Evolutionary conservation across 1,140 invertebrate genomes (phyloP), one percentile per base, ranked within the genome.

Genomic region (Hyphantria cunea): DNA sequence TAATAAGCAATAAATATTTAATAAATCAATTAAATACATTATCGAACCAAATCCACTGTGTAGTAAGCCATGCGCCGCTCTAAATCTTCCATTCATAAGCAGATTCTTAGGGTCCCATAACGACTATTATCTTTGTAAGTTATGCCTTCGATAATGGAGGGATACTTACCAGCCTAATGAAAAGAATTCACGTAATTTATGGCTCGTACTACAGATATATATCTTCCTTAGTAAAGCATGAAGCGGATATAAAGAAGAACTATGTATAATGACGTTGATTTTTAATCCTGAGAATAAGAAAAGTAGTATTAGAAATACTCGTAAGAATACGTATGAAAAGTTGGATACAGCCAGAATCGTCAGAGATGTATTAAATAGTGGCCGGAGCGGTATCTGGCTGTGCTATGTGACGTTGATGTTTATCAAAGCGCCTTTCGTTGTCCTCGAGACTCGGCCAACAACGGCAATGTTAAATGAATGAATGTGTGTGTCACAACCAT

Each of bases 381-480:
- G 65, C 33, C 52, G 53, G 50, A 51, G 7, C 14, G 32, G 44
- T 48, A 44, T 44, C 14, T 49, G 31, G 45, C 44, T 64, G 64
- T 49, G 66, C 58, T 68, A 74, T 74, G 66, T 64, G 66, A 68
- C 68, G 61, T 62, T 62, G 66, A 68, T 66, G 61, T 62, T 60
- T 74, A 67, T 66, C 68, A 71, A 64, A 59, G 50, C 61, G 69
- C 72, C 60, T 76, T 63, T 67, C 54, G 61, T 53, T 70, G 42
- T 70, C 54, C 33, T 66, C 55, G 41, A 61, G 55, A 50, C 63
- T 65, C 56, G 70, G 45, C 63, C 48, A 68, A 76, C 72, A 77
- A 79, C 70, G 63, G 74, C 81, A 83, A 77, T 73, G 79, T 85
- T 83, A 72, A 51, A 61, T 72, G 74, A 83, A 80, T 82, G 80